phyloP scores from a whole-genome alignment of 2,113 vertebrate genomes.

The Macquaria ambigua region DNA sequence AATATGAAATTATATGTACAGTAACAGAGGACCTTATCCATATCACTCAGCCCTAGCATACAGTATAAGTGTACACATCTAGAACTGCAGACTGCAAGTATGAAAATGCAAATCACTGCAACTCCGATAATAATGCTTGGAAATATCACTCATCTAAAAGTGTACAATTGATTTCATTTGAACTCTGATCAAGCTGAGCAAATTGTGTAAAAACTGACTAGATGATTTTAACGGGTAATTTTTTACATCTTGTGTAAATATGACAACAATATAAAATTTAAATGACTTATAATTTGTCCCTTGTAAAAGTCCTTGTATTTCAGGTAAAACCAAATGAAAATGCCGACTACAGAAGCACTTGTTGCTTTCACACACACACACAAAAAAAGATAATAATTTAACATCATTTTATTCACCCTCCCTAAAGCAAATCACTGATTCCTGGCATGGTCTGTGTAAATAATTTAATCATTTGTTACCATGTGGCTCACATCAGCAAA shows the following conservation, averaged over 20 bases:
- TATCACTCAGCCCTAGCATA: neutral
- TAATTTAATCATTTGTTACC: constrained; percentile 52
- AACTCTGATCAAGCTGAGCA: neutral
- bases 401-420: constrained; percentile 16
- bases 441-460: constrained; percentile 29
- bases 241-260: neutral
- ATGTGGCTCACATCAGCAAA: constrained; percentile 48
- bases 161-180: neutral
- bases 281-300: neutral
- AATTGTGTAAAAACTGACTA: neutral
- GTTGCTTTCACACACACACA: constrained; percentile 5
- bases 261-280: neutral
- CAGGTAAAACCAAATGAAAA: neutral
- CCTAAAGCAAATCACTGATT: constrained; percentile 4
- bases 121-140: neutral
- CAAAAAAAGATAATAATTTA: constrained; percentile 7
- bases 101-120: neutral
- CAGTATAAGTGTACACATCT: neutral
- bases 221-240: neutral
- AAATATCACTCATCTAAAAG: neutral
- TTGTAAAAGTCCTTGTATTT: neutral
- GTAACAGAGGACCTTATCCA: neutral
- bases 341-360: neutral
- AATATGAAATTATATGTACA: neutral
- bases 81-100: neutral